Conservation (phyloP, 2,113 vertebrate genomes). For the Neolamprologus variostigma region DNA sequence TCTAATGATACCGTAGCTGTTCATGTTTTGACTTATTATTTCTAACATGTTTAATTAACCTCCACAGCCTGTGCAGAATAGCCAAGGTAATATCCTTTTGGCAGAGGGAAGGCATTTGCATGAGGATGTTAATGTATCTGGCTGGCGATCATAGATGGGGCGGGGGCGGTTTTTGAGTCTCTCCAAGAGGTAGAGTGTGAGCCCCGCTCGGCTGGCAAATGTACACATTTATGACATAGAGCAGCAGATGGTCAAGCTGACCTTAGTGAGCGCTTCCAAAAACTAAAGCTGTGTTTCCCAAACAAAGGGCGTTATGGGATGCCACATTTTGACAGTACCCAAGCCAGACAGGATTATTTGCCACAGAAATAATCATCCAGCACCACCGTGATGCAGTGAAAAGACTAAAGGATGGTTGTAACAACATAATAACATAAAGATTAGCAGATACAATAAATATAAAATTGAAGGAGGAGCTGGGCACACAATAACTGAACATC, state of each 20-base stretch:
- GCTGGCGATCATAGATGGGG: not conserved
- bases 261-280: slow-evolving; percentile 11
- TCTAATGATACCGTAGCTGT: not conserved
- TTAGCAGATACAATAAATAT: not conserved
- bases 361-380: not conserved
- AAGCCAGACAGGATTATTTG: not conserved
- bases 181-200: slow-evolving; percentile 18
- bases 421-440: not conserved
- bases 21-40: not conserved
- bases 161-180: not conserved
- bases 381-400: not conserved
- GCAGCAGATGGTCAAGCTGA: slow-evolving; percentile 39
- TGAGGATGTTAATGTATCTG: slow-evolving; percentile 9
- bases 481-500: not conserved
- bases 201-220: not conserved
- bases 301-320: slow-evolving; percentile 10
- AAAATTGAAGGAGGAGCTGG: not conserved
- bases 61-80: not conserved
- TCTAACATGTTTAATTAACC: not conserved
- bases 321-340: not conserved
- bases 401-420: not conserved
- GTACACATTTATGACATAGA: not conserved
- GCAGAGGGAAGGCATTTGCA: not conserved
- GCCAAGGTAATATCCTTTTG: slow-evolving; percentile 1
- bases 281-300: not conserved